Evolutionary conservation across 2,888 invertebrate genomes (phyloP).

Genomic region (Heteromyza rotundicornis): DNA sequence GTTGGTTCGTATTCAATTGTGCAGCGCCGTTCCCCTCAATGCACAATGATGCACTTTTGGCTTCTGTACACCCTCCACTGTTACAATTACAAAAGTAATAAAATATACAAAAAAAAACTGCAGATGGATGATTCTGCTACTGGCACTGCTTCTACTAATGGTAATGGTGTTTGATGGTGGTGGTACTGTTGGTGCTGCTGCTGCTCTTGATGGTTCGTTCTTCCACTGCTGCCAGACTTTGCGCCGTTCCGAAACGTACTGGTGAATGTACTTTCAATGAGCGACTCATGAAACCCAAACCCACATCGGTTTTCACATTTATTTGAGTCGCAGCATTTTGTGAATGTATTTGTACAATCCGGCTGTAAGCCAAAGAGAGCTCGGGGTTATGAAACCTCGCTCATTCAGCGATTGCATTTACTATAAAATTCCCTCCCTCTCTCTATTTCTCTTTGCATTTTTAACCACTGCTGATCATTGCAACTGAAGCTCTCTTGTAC

Average conservation of each 20-base stretch:
- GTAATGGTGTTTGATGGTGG: slow-evolving; percentile 20
- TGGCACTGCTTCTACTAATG: slow-evolving; percentile 17
- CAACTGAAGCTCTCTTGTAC: too few species aligned
- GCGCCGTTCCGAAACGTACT: slow-evolving; percentile 56
- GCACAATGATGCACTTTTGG: slow-evolving; percentile 9
- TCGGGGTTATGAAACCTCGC: slow-evolving; percentile 6
- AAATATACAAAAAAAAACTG: slow-evolving; percentile 23
- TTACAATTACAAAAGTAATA: slow-evolving; percentile 16
- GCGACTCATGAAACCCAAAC: slow-evolving; percentile 15
- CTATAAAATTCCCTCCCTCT: neutral
- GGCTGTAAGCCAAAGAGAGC: too few species aligned
- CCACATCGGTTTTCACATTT: too few species aligned
- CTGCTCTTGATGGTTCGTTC: slow-evolving; percentile 22
- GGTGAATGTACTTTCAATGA: slow-evolving; percentile 29
- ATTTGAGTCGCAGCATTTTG: too few species aligned
- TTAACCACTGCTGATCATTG: too few species aligned
- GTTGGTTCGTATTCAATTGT: neutral
- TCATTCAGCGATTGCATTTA: neutral
- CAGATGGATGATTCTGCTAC: slow-evolving; percentile 24
- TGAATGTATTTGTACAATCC: too few species aligned
- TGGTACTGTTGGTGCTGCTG: slow-evolving; percentile 21
- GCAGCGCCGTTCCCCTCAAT: slow-evolving; percentile 3
- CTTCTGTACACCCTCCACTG: neutral
- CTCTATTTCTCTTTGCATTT: neutral
- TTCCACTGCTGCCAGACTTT: slow-evolving; percentile 47